Conservation (phyloP, 1,140 invertebrate genomes). For the Theocolax elegans region DNA sequence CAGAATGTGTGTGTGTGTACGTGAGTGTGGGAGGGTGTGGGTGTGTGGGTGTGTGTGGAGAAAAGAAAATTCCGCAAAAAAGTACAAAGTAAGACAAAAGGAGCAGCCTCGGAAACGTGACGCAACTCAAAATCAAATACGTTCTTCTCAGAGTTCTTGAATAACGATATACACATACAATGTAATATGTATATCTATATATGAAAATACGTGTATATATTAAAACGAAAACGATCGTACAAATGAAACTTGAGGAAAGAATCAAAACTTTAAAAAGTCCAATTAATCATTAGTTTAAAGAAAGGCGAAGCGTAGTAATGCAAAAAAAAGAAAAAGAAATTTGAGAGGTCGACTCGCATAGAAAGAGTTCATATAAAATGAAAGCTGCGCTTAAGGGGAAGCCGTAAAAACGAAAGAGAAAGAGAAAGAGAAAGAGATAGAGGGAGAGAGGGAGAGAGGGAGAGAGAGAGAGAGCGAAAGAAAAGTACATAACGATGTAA, state of each 20-base stretch:
- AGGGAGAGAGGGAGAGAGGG: background rate
- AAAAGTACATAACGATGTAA: no score
- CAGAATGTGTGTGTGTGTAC: no score
- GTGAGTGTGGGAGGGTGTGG: no score
- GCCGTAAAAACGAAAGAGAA: background rate
- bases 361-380: slow-evolving; percentile 11
- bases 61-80: background rate
- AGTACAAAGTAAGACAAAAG: no score
- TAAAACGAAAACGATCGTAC: no score
- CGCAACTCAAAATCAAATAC: background rate
- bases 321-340: background rate
- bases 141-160: background rate
- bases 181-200: background rate
- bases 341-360: background rate
- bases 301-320: no score
- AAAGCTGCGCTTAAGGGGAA: background rate
- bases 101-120: background rate
- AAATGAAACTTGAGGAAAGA: no score
- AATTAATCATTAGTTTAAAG: background rate
- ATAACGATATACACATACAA: background rate
- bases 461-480: no score
- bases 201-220: background rate
- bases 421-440: background rate
- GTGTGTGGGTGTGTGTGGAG: background rate
- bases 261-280: background rate